phyloP scores from a whole-genome alignment of 2,888 invertebrate genomes.

The Hydroisotoma schaefferi region DNA sequence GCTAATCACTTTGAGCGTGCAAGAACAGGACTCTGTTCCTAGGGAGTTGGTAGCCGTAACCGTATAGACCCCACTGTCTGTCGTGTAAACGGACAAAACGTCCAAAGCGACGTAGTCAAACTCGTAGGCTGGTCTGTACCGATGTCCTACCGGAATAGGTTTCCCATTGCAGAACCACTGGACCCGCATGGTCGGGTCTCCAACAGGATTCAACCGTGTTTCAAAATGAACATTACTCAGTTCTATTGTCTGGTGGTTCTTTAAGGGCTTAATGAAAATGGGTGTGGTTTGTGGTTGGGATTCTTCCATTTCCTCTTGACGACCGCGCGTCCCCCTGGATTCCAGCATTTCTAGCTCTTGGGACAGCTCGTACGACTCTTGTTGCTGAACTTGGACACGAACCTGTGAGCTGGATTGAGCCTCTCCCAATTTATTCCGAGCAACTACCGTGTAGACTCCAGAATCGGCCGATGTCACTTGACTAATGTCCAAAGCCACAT shows the following conservation, averaged over 20 bases:
- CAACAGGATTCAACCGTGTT: constrained; percentile 83
- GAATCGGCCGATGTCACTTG: constrained; percentile 91
- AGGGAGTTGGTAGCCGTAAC: constrained; percentile 91
- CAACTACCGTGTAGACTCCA: constrained; percentile 90
- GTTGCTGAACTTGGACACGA: constrained; percentile 52
- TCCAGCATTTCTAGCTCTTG: constrained; percentile 63
- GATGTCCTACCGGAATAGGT: constrained; percentile 81
- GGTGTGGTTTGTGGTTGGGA: constrained; percentile 74
- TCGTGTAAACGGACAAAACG: constrained; percentile 92
- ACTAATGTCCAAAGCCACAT: constrained; percentile 91
- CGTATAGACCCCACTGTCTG: constrained; percentile 87
- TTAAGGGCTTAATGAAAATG: constrained; percentile 79
- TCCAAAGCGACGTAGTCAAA: constrained; percentile 97
- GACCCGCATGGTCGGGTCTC: constrained; percentile 73
- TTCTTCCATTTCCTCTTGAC: constrained; percentile 68
- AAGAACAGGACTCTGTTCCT: constrained; percentile 90
- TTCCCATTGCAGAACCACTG: constrained; percentile 91
- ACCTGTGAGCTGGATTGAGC: constrained; percentile 89
- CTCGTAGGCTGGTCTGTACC: constrained; percentile 93
- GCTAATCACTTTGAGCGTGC: constrained; percentile 76
- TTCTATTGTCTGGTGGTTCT: constrained; percentile 85
- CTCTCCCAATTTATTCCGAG: constrained; percentile 87
- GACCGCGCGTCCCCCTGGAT: constrained; percentile 54
- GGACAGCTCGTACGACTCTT: constrained; percentile 5
- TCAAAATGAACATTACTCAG: constrained; percentile 89